Conservation (phyloP, 1,140 invertebrate species). For the Bactericera cockerelli region DNA sequence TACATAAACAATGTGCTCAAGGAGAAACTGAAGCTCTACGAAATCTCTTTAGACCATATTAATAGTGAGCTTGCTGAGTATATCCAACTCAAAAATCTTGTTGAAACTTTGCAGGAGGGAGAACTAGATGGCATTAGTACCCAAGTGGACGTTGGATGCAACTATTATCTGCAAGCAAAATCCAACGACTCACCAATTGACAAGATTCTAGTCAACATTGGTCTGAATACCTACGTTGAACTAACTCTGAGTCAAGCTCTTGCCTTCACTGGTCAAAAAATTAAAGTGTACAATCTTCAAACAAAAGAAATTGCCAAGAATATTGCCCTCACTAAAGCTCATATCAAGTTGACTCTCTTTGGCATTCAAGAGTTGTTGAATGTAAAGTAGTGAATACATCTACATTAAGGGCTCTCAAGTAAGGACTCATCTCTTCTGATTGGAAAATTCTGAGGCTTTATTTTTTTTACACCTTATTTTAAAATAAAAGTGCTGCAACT, state of each 20-base stretch:
- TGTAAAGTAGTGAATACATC: too few relatives aligned
- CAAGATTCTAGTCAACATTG: constrained; percentile 53
- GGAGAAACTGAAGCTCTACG: constrained; percentile 41
- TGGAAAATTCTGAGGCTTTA: too few relatives aligned
- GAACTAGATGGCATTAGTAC: constrained; percentile 47
- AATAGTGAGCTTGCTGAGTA: constrained; percentile 57
- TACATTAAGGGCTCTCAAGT: too few relatives aligned
- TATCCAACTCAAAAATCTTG: constrained; percentile 46
- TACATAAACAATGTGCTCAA: constrained; percentile 51
- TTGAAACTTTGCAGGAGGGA: constrained; percentile 37
- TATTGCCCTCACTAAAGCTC: constrained; percentile 51
- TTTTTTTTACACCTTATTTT: too few relatives aligned
- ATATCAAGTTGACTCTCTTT: constrained; percentile 61
- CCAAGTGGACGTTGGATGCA: constrained; percentile 60
- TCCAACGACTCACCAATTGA: constrained; percentile 42
- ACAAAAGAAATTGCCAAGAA: constrained; percentile 43
- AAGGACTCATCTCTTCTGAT: too few relatives aligned
- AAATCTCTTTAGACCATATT: constrained; percentile 39
- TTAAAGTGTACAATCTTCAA: constrained; percentile 44
- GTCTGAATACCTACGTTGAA: constrained; percentile 57
- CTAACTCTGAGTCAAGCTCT: constrained; percentile 53
- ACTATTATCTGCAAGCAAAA: constrained; percentile 54
- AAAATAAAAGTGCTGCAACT: too few relatives aligned
- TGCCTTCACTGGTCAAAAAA: constrained; percentile 48
- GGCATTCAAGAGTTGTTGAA: constrained; percentile 38